Evolutionary conservation across 2,113 vertebrate genomes (phyloP), one percentile per base, ranked within the genome.

Genomic region (Coryphaenoides rupestris): DNA sequence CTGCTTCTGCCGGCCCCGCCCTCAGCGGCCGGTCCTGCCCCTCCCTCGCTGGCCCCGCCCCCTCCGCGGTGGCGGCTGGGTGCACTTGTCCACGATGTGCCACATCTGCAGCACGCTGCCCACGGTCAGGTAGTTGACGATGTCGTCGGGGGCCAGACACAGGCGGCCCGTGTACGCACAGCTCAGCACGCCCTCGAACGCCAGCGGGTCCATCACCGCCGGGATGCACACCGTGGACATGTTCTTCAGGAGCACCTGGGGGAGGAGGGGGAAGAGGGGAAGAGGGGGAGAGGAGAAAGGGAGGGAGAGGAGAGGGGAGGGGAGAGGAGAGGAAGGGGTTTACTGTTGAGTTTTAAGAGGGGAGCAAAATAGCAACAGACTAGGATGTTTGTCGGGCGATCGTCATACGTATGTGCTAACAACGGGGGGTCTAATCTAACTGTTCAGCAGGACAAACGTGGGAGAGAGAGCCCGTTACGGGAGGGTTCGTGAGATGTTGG

Each of bases 41-140:
- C 63, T 23, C 55, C 72, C 0, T 77, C 79, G 64, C 73, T 69
- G 60, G 49, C 62, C 19, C 59, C 70, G 13, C 77, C 72, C 1
- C 80, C 23, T 0, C 66, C 0, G 54, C 4, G 61, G 52, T 14
- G 17, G 52, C 19, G 88, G 87, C 83, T 95, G 95, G 0, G 95
- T 95, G 86, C 95, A 97, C 72, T 95, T 96, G 77, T 98, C 95
- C 81, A 97, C 95, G 1, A 97, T 95, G 86, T 98, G 95, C 95
- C 95, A 98, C 95, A 98, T 97, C 82, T 98, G 95, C 22, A 98
- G 92, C 62, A 96, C 94, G 55, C 95, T 97, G 16, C 94, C 95
- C 79, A 98, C 95, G 0, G 95, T 97, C 64, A 96, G 89, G 83
- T 95, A 95, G 89, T 95, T 95, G 67, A 97, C 95, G 19, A 98